A percentile compares a stretch with the other conserved stretches of the same genome.
These are phyloP conservation scores for Acronicta psi DNA, from an alignment of 2,888 invertebrate species.

Conservation along the genomic window DNA sequence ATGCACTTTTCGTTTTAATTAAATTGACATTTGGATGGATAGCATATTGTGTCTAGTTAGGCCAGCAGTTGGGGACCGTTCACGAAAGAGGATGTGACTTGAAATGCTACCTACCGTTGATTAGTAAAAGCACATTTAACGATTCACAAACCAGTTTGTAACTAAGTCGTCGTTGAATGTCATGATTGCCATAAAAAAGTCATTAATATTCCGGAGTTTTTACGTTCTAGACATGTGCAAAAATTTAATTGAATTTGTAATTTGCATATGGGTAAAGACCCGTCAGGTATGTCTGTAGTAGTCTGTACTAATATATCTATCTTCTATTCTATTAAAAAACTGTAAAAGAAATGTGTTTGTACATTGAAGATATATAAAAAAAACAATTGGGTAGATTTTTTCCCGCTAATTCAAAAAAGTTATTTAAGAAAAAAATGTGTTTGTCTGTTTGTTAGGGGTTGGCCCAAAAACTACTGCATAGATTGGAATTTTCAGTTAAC, in stretches of 20 bases:
- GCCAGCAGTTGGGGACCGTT: not conserved
- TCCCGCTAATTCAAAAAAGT: too few relatives aligned
- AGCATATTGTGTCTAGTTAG: constrained; percentile 9
- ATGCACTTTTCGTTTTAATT: constrained; percentile 44
- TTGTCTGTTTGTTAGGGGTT: too few relatives aligned
- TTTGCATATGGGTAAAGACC: constrained; percentile 6
- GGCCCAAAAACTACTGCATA: too few relatives aligned
- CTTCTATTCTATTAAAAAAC: too few relatives aligned
- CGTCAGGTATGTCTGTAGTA: too few relatives aligned
- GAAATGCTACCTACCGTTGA: constrained; percentile 18
- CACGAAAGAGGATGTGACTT: not conserved
- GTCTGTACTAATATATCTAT: too few relatives aligned
- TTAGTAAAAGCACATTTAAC: constrained; percentile 9
- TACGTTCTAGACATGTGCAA: constrained; percentile 12
- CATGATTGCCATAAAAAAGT: constrained; percentile 5
- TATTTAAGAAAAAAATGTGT: too few relatives aligned
- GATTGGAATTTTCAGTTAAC: too few relatives aligned
- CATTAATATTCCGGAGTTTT: constrained; percentile 16
- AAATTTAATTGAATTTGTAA: constrained; percentile 19
- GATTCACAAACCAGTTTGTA: constrained; percentile 17
- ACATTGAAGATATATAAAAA: too few relatives aligned
- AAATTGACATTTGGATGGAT: constrained; percentile 40
- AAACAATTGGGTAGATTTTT: too few relatives aligned
- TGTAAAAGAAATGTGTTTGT: too few relatives aligned
- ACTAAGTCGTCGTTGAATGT: constrained; percentile 1